phyloP scores from a whole-genome alignment of 2,113 vertebrate species.

The Chloropsis hardwickii region DNA sequence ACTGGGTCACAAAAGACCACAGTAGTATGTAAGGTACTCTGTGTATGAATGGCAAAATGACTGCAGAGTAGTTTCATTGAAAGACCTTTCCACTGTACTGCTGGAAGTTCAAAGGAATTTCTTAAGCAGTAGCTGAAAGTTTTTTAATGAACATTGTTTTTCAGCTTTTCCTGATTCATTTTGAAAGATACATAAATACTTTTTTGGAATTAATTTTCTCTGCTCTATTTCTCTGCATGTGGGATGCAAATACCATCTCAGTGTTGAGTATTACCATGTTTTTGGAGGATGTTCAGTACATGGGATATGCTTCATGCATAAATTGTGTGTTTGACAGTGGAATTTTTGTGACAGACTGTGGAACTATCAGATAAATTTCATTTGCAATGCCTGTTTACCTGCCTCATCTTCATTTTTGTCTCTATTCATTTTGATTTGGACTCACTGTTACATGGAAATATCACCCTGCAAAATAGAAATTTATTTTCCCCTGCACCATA shows the following conservation, averaged over 20 bases:
- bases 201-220: background rate
- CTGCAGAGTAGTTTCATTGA: background rate
- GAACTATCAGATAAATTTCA: background rate
- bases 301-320: background rate
- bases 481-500: background rate
- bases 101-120: background rate
- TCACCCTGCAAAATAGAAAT: background rate
- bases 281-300: background rate
- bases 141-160: background rate
- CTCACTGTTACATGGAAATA: background rate
- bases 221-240: background rate
- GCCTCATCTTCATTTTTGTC: background rate
- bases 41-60: background rate
- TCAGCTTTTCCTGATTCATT: background rate
- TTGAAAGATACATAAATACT: background rate
- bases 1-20: background rate
- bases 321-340: background rate
- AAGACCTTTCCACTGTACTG: background rate
- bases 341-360: background rate
- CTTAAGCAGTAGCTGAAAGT: background rate
- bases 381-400: background rate
- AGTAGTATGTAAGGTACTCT: background rate
- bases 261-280: background rate
- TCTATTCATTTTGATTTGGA: background rate
- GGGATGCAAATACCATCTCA: background rate